A percentile compares a stretch with the other conserved stretches of the same genome.
phyloP scores from a whole-genome alignment of 2,888 invertebrate genomes.

The Apotomis capreana region DNA sequence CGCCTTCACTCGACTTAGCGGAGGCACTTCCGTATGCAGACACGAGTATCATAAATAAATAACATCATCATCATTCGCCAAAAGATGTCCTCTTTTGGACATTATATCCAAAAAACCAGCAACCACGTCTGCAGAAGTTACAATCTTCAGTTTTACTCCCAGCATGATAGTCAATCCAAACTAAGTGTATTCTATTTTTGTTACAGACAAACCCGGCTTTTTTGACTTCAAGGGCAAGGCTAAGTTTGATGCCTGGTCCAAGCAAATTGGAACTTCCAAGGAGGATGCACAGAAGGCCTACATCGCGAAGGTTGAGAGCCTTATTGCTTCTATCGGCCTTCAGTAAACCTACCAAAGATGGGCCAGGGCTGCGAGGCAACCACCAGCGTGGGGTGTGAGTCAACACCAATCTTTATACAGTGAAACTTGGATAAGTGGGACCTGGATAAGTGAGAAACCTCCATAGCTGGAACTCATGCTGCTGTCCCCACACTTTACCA shows the following conservation, averaged over 20 bases:
- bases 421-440: no score
- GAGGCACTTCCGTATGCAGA: no score
- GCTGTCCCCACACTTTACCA: no score
- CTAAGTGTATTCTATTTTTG: slow-evolving; percentile 38
- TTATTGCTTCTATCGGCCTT: slow-evolving; percentile 85
- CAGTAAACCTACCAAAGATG: slow-evolving; percentile 60
- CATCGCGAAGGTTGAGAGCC: slow-evolving; percentile 87
- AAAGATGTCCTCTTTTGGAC: no score
- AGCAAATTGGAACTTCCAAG: slow-evolving; percentile 88
- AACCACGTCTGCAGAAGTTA: no score
- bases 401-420: neutral
- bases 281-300: slow-evolving; percentile 93
- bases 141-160: no score
- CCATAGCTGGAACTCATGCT: no score
- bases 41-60: no score
- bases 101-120: no score
- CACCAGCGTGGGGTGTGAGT: neutral
- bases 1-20: no score
- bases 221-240: slow-evolving; percentile 97
- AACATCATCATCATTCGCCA: no score
- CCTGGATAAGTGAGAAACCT: no score
- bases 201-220: slow-evolving; percentile 93
- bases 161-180: neutral
- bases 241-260: slow-evolving; percentile 97
- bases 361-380: neutral